Conservation (phyloP, 2,797 vertebrate species). For the Tympanoctomys barrerae region DNA sequence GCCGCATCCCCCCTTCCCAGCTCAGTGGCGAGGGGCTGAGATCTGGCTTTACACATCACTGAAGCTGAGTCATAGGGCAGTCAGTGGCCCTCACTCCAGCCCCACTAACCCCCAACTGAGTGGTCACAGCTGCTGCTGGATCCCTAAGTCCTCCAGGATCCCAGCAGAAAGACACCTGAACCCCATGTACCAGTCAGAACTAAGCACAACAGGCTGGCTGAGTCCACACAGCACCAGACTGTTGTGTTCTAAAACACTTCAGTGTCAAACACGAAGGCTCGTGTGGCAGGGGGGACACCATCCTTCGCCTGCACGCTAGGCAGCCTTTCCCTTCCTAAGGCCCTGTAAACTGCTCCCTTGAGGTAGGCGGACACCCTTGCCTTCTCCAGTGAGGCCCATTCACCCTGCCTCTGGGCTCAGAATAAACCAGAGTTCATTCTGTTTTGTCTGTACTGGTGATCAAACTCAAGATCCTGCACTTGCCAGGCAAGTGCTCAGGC, state of each 20-base stretch:
- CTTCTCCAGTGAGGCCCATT: background rate
- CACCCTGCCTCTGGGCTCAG: background rate
- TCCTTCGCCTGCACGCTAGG: background rate
- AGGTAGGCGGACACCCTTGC: background rate
- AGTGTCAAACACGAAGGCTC: background rate
- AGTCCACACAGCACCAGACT: conserved; percentile 30
- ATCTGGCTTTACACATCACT: background rate
- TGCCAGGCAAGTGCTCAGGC: too few species aligned
- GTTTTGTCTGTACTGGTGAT: too few species aligned
- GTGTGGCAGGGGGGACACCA: background rate
- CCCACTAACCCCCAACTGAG: background rate
- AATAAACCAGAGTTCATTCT: background rate
- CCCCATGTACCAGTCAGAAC: background rate
- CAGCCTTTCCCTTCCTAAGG: background rate
- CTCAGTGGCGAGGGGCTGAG: background rate
- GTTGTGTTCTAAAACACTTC: conserved; percentile 42
- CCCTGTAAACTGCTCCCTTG: background rate
- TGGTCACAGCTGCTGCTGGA: background rate
- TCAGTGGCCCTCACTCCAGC: background rate
- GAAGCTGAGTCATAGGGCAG: background rate
- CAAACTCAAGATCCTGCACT: too few species aligned
- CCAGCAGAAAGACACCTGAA: background rate
- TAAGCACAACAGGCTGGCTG: background rate
- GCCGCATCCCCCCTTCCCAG: fast-evolving
- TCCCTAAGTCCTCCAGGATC: background rate